Percentiles rank a stretch among this genome's conserved stretches.
Conservation (phyloP, 2,888 invertebrate species). For the Ptilodon capucinus region DNA sequence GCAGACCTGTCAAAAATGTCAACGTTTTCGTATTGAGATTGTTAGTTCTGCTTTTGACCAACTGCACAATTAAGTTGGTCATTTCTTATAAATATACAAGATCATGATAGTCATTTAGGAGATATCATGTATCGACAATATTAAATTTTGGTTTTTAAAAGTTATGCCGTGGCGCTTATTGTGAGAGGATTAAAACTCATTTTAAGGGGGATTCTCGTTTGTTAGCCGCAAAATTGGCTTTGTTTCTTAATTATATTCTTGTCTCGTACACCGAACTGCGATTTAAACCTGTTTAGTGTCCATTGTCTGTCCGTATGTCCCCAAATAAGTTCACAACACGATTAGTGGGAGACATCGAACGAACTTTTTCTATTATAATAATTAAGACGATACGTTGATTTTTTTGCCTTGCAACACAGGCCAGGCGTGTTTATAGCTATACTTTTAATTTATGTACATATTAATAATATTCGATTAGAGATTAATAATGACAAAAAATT, state of each 20-base stretch:
- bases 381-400: conserved; percentile 17
- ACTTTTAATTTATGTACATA: conserved; percentile 20
- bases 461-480: conserved; percentile 14
- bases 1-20: not conserved
- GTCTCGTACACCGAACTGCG: conserved; percentile 65
- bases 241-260: conserved; percentile 62
- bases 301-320: conserved; percentile 55
- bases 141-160: too few relatives aligned
- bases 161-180: conserved; percentile 17
- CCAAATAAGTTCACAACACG: conserved; percentile 48
- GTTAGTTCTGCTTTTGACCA: not conserved
- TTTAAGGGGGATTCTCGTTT: conserved; percentile 9
- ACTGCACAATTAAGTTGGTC: not conserved
- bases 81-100: not conserved
- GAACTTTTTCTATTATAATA: conserved; percentile 18
- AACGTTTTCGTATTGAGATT: not conserved
- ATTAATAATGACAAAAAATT: conserved; percentile 5
- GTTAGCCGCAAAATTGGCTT: conserved; percentile 24
- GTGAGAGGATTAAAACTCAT: conserved; percentile 7
- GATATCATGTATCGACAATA: conserved; percentile 26
- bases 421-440: conserved; percentile 4
- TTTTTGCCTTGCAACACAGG: conserved; percentile 3
- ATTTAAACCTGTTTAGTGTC: conserved; percentile 74
- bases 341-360: conserved; percentile 42
- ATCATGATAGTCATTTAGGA: not conserved